phyloP scores from a whole-genome alignment of 2,888 invertebrate genomes.

The Toxonevra muliebris region DNA sequence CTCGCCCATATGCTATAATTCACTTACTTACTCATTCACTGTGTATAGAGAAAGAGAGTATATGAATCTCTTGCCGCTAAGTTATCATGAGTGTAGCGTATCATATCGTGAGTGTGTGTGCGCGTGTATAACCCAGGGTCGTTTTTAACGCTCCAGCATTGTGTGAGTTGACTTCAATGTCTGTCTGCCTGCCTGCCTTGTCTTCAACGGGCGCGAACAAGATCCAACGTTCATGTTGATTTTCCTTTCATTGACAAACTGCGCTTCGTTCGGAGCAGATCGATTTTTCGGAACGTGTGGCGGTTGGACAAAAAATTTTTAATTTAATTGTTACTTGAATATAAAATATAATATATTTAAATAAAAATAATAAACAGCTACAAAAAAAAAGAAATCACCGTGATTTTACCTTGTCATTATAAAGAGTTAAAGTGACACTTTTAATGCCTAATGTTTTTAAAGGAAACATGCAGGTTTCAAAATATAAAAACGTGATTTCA shows the following conservation, averaged over 20 bases:
- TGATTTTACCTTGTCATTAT: no score
- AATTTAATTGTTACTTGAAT: no score
- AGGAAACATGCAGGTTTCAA: no score
- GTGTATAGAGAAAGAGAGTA: not conserved
- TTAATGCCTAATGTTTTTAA: no score
- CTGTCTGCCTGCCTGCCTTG: slow-evolving; percentile 28
- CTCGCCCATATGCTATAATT: not conserved
- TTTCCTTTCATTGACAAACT: slow-evolving; percentile 64
- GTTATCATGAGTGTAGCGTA: not conserved
- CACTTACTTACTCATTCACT: not conserved
- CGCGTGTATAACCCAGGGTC: not conserved
- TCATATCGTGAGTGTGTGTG: not conserved
- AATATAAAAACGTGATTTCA: no score
- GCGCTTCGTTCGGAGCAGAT: slow-evolving; percentile 59
- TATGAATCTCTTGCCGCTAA: not conserved
- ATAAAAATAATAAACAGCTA: no score
- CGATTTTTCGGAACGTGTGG: slow-evolving; percentile 46
- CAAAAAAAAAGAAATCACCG: no score
- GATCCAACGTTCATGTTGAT: slow-evolving; percentile 62
- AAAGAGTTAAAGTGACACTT: no score
- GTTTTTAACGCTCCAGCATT: slow-evolving; percentile 8
- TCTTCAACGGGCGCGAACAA: slow-evolving; percentile 54
- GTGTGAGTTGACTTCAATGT: slow-evolving; percentile 1
- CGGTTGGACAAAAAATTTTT: not conserved
- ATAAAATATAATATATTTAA: no score